These are phyloP conservation scores for Diorhabda elongata DNA, from an alignment of 1,140 invertebrate species.

Conservation along the genomic window DNA sequence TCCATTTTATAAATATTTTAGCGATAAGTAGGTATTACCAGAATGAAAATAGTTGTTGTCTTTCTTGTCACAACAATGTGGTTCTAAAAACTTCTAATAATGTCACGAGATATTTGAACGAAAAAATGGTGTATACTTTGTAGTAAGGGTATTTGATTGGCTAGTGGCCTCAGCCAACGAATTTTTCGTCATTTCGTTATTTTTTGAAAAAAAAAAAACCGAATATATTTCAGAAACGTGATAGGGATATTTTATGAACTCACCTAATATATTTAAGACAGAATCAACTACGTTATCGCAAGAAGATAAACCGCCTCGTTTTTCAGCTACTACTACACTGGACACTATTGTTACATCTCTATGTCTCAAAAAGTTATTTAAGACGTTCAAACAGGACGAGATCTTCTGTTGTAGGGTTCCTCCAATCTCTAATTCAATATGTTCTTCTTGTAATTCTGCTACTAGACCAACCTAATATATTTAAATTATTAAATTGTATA, in stretches of 20 bases:
- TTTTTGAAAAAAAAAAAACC: too few species aligned
- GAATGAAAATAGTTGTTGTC: too few species aligned
- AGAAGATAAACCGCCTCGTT: constrained; percentile 52
- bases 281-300: constrained; percentile 60
- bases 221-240: too few species aligned
- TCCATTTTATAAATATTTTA: too few species aligned
- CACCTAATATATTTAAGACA: constrained; percentile 60
- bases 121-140: too few species aligned
- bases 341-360: constrained; percentile 61
- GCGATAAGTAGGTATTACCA: too few species aligned
- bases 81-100: too few species aligned
- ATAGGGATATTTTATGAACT: not conserved
- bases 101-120: too few species aligned
- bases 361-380: constrained; percentile 67
- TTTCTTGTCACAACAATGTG: too few species aligned
- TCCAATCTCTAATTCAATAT: constrained; percentile 69
- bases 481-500: not conserved
- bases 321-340: constrained; percentile 76
- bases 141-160: too few species aligned
- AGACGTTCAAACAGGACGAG: constrained; percentile 66
- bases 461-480: constrained; percentile 59
- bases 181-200: too few species aligned
- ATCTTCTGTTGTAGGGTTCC: constrained; percentile 84
- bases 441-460: constrained; percentile 76
- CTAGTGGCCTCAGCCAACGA: too few species aligned